phyloP scores from a whole-genome alignment of 2,888 invertebrate genomes.

The Caenorhabditis becei region DNA sequence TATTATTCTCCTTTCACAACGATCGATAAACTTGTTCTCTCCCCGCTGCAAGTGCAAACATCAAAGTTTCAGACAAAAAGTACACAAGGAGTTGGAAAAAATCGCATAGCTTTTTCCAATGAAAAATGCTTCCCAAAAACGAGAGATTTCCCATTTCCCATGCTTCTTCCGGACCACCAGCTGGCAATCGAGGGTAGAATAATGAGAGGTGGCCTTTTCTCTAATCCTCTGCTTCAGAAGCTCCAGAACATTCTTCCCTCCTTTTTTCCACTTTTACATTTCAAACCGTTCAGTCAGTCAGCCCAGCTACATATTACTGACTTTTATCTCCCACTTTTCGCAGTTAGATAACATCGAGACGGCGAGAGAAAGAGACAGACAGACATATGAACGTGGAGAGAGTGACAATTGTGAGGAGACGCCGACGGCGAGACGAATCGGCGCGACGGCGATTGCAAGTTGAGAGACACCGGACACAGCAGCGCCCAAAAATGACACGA shows the following conservation, averaged over 20 bases:
- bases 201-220: neutral
- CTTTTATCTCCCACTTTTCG: neutral
- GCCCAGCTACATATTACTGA: too few species aligned
- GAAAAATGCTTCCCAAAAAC: neutral
- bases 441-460: slow-evolving; percentile 24
- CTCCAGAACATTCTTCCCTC: neutral
- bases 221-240: neutral
- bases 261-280: too few species aligned
- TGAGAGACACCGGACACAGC: slow-evolving; percentile 3
- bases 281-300: slow-evolving; percentile 12
- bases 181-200: neutral
- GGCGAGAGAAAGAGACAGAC: slow-evolving; percentile 1
- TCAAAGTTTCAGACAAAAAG: neutral
- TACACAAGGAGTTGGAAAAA: neutral
- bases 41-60: neutral
- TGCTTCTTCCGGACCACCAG: neutral
- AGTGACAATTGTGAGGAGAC: slow-evolving; percentile 36
- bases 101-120: too few species aligned
- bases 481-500: slow-evolving; percentile 2
- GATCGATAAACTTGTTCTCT: slow-evolving; percentile 54
- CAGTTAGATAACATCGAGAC: slow-evolving; percentile 20
- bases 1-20: slow-evolving; percentile 30
- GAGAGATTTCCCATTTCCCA: neutral
- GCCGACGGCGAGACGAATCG: slow-evolving; percentile 11
- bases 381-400: slow-evolving; percentile 14